Percentiles rank a stretch among this genome's conserved stretches.
Conservation (phyloP, 2,797 vertebrate genomes). For the Labeo calbasu region DNA sequence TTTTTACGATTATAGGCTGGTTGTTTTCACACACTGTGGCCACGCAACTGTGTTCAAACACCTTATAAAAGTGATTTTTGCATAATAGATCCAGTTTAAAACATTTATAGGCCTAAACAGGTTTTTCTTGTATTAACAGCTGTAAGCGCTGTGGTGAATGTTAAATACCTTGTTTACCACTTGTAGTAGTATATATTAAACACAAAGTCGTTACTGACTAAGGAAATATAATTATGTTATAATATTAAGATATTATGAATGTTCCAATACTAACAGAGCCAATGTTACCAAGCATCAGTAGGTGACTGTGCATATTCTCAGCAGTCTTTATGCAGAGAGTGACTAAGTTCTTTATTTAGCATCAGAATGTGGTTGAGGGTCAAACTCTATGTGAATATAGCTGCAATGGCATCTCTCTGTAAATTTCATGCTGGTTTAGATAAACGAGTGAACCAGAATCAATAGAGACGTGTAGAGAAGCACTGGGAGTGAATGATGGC, state of each 20-base stretch:
- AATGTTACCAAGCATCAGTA: not conserved
- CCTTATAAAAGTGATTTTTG: too few relatives aligned
- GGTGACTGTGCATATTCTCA: constrained; percentile 12
- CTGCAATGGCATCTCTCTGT: not conserved
- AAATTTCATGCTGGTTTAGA: constrained; percentile 36
- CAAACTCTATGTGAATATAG: constrained; percentile 3
- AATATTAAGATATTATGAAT: not conserved
- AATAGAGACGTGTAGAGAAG: constrained; percentile 39
- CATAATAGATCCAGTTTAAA: too few relatives aligned
- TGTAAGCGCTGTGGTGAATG: not conserved
- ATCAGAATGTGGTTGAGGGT: constrained; percentile 2
- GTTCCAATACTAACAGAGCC: not conserved
- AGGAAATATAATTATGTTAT: not conserved
- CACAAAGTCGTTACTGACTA: not conserved
- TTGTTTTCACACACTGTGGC: too few relatives aligned
- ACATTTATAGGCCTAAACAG: not conserved
- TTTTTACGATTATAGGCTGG: too few relatives aligned
- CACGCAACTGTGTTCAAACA: too few relatives aligned
- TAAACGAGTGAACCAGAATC: constrained; percentile 44
- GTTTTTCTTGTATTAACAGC: not conserved
- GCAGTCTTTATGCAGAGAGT: constrained; percentile 8
- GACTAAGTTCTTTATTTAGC: not conserved
- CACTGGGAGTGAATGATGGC: constrained; percentile 27
- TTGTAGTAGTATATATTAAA: not conserved
- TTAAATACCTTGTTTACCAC: not conserved